phyloP scores from a whole-genome alignment of 2,797 vertebrate species.

The Pantherophis vulpinus region DNA sequence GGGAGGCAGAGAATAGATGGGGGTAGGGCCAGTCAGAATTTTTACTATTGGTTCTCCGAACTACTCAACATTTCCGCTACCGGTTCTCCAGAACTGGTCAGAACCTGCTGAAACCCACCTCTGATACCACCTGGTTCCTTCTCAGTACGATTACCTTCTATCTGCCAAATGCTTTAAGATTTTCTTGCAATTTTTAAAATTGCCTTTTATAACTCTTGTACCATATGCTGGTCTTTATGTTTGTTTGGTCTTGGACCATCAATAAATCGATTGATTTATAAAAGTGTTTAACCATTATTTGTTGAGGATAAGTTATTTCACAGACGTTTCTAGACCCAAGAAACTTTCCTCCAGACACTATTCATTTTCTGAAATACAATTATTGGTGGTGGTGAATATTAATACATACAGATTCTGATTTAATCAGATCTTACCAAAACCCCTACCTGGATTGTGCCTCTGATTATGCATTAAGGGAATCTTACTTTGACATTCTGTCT shows the following conservation, averaged over 20 bases:
- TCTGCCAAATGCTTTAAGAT: background rate
- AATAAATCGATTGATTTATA: background rate
- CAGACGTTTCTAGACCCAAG: background rate
- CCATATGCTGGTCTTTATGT: background rate
- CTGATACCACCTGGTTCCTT: background rate
- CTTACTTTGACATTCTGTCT: conserved; percentile 29
- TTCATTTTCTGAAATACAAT: conserved; percentile 2
- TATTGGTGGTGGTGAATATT: conserved; percentile 37
- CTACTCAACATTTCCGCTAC: no score
- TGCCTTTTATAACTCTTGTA: background rate
- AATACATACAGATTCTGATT: conserved; percentile 58
- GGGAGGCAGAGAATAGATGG: no score
- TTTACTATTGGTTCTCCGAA: no score
- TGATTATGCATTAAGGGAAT: conserved; percentile 56
- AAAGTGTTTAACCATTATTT: background rate
- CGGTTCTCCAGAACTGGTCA: no score
- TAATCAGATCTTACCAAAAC: conserved; percentile 65
- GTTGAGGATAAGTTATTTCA: background rate
- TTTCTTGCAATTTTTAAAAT: background rate
- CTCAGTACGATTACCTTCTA: background rate
- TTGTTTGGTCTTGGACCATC: background rate
- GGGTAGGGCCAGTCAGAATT: no score
- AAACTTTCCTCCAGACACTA: background rate
- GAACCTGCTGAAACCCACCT: no score
- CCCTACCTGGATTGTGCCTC: conserved; percentile 52